Base-by-base conservation (phyloP, 1,140 invertebrate species). In the Notospermus geniculatus region DNA sequence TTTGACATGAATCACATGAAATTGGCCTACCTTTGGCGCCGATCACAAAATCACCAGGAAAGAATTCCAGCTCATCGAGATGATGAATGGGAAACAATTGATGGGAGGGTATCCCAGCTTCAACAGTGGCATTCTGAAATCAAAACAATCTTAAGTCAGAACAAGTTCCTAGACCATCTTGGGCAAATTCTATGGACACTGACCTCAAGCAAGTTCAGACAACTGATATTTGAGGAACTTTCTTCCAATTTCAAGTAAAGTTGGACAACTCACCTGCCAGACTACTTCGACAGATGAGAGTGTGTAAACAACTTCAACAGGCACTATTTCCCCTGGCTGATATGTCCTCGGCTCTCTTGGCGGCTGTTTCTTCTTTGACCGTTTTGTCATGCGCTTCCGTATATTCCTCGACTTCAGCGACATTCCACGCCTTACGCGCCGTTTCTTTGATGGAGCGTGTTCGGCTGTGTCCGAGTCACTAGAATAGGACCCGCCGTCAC, bases 11-110 rank as follows among this genome's bases (percentile, higher is more conserved):
- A n/a, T n/a, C n/a, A n/a, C n/a, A n/a, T 36, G 32, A 7, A 36
- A 36, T 15, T 36, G 32, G 32, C 54, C 63, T 71, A 81, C 80
- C 76, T 71, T 85, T 88, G 62, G 88, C 87, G 71, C 89, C 87
- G 53, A 92, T 85, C 4, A 97, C 93, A 84, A 93, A 97, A 82
- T 96, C 93, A 13, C 94, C 95, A 25, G 94, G 93, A 76, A 97
- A 97, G 80, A 95, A 97, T 83, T 97, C 95, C 76, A 93, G 91
- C 69, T 95, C 93, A 80, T 97, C 95, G 70, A 97, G 81, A 75
- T 96, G 92, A 78, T 97, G 92, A 66, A 96, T 92, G 1, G 93
- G 94, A 83, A 91, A 95, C 1, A 97, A 82, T 53, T 93, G 88
- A 5, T 89, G 90, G 0, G 93, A 95, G 0, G 89, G 88, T 66